Conservation (phyloP, 2,888 invertebrate genomes). For the Caenorhabditis doughertyi region DNA sequence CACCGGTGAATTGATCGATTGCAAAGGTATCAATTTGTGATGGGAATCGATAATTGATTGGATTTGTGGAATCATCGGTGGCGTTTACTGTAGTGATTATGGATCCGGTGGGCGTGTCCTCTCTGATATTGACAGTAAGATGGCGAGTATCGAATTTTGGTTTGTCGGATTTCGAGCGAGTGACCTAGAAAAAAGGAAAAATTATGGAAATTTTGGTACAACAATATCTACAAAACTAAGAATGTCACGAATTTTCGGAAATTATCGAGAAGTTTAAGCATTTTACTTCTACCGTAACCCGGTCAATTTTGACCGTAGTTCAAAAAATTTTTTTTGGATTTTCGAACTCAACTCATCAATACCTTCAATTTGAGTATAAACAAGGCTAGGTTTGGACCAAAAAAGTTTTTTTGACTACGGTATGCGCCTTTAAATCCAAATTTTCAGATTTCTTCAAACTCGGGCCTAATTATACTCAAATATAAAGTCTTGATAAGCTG, state of each 20-base stretch:
- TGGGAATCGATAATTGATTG: slow-evolving; percentile 69
- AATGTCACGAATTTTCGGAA: background rate
- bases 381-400: too few relatives aligned
- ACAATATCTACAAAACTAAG: background rate
- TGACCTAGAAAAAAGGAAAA: slow-evolving; percentile 40
- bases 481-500: too few relatives aligned
- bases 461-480: too few relatives aligned
- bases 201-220: too few relatives aligned
- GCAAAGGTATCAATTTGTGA: slow-evolving; percentile 87
- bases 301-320: too few relatives aligned
- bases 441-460: too few relatives aligned
- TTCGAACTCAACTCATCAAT: too few relatives aligned
- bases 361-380: too few relatives aligned
- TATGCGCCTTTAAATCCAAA: background rate
- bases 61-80: slow-evolving; percentile 54
- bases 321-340: too few relatives aligned
- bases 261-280: too few relatives aligned
- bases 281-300: too few relatives aligned
- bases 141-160: slow-evolving; percentile 38
- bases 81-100: slow-evolving; percentile 60
- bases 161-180: slow-evolving; percentile 39
- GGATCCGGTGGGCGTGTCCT: slow-evolving; percentile 55
- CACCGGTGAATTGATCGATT: slow-evolving; percentile 94
- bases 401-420: too few relatives aligned
- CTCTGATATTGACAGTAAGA: slow-evolving; percentile 24